Evolutionary conservation across 1,140 invertebrate species (phyloP), one percentile per base, ranked within the genome.

Genomic region (Mesaphorura yosii): DNA sequence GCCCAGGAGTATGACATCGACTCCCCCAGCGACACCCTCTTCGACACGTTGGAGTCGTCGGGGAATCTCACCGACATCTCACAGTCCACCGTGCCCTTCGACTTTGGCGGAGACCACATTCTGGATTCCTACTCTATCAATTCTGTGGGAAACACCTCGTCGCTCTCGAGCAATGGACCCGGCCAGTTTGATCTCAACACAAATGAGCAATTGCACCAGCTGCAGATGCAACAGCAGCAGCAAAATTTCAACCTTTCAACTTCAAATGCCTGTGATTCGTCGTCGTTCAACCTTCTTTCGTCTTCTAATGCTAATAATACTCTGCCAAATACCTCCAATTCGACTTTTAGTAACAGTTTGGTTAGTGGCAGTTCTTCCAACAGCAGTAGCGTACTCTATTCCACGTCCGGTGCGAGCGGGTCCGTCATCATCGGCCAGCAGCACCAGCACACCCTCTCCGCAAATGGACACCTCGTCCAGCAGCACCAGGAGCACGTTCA

Each of bases 31-130:
- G 57, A 63, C 17, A 63, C 54, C 3, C 49, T 59, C 14, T 59
- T 59, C 31, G 57, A 59, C 22, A 53, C 54, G 19, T n/a, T n/a
- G n/a, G n/a, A n/a, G n/a, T 58, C 59, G 10, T 62, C 59, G 1
- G 58, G 53, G 41, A 56, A 58, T 31, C 45, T 62, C 23, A 62
- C 60, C 19, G 60, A 62, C 42, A 62, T 62, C 29, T 62, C 60
- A 19, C 57, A 59, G 49, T 62, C 60, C 19, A 58, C 58, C 23
- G 60, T 62, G 12, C 60, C 60, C 17, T 62, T 56, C 15, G 57
- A 62, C 38, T 62, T 59, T 48, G 60, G 52, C 4, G 23, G 17
- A 19, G 7, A 10, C 40, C 10, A 22, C 6, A 19, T 10, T 6
- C 17, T 42, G 40, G 17, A 42, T 6, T 6, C 23, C 10, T 20